phyloP scores from a whole-genome alignment of 1,140 invertebrate genomes.

The Nasonia longicornis region DNA sequence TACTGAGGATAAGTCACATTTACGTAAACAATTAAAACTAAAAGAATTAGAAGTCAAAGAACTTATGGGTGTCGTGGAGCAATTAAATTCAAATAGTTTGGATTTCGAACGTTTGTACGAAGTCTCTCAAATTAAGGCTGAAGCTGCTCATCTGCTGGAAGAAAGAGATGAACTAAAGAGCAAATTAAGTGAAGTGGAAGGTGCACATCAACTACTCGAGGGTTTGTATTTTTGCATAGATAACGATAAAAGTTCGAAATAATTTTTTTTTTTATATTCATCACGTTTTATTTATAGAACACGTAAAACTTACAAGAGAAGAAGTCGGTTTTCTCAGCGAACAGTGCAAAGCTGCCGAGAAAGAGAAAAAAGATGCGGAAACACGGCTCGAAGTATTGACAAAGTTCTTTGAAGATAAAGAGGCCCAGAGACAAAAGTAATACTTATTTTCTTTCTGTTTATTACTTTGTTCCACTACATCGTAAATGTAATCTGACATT shows the following conservation, averaged over 20 bases:
- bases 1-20: slow-evolving; percentile 55
- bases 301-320: slow-evolving; percentile 65
- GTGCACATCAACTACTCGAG: slow-evolving; percentile 64
- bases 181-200: slow-evolving; percentile 64
- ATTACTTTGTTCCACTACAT: background rate
- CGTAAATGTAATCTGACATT: slow-evolving; percentile 23
- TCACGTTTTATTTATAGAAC: slow-evolving; percentile 57
- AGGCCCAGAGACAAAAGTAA: slow-evolving; percentile 86
- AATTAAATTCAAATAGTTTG: slow-evolving; percentile 60
- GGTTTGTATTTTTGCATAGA: slow-evolving; percentile 51
- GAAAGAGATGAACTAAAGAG: slow-evolving; percentile 65
- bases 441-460: slow-evolving; percentile 34
- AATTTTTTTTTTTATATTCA: slow-evolving; percentile 46
- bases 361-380: slow-evolving; percentile 83
- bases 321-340: slow-evolving; percentile 72
- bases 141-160: slow-evolving; percentile 58
- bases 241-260: background rate
- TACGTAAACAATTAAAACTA: slow-evolving; percentile 57
- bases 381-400: slow-evolving; percentile 87
- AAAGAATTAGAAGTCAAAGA: slow-evolving; percentile 64
- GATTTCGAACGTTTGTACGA: slow-evolving; percentile 65
- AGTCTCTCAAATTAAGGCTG: slow-evolving; percentile 62
- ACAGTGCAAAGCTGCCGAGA: slow-evolving; percentile 79
- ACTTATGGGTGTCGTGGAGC: slow-evolving; percentile 59
- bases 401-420: slow-evolving; percentile 90